A percentile compares a stretch with the other conserved stretches of the same genome.
phyloP scores from a whole-genome alignment of 1,140 invertebrate species.

The Copidosoma floridanum region DNA sequence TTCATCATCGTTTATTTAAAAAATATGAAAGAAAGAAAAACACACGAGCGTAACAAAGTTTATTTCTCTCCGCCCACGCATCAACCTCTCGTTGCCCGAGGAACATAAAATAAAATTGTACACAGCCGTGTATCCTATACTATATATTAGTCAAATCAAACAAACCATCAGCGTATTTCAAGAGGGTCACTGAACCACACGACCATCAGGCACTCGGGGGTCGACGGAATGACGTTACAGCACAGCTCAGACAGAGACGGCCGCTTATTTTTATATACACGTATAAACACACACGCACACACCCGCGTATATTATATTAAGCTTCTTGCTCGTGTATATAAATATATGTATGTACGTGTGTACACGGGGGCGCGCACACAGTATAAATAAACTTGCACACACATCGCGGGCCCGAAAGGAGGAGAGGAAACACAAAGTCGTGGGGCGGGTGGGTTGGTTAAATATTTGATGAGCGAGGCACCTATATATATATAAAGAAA shows the following conservation, averaged over 20 bases:
- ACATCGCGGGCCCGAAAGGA: background rate
- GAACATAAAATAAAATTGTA: too few relatives aligned
- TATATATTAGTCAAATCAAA: constrained; percentile 14
- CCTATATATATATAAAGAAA: too few relatives aligned
- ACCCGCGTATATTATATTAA: too few relatives aligned
- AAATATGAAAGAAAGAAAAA: too few relatives aligned
- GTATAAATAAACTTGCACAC: background rate
- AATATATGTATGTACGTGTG: background rate
- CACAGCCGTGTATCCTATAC: too few relatives aligned
- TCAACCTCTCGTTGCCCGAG: too few relatives aligned
- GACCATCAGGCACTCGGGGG: background rate
- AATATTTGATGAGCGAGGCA: constrained; percentile 33
- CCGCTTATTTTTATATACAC: too few relatives aligned
- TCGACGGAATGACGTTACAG: constrained; percentile 9
- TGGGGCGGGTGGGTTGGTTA: constrained; percentile 17
- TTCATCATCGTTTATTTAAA: too few relatives aligned
- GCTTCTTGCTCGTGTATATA: constrained; percentile 9
- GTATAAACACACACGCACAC: too few relatives aligned
- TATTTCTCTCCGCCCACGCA: too few relatives aligned
- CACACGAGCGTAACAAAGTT: too few relatives aligned
- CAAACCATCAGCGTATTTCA: constrained; percentile 1
- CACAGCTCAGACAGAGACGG: background rate
- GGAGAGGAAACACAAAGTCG: constrained; percentile 7
- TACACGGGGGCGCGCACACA: background rate
- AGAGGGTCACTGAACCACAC: constrained; percentile 12